Evolutionary conservation across 2,888 invertebrate species (phyloP), one percentile per base, ranked within the genome.

Genomic region (Andrena minutula): DNA sequence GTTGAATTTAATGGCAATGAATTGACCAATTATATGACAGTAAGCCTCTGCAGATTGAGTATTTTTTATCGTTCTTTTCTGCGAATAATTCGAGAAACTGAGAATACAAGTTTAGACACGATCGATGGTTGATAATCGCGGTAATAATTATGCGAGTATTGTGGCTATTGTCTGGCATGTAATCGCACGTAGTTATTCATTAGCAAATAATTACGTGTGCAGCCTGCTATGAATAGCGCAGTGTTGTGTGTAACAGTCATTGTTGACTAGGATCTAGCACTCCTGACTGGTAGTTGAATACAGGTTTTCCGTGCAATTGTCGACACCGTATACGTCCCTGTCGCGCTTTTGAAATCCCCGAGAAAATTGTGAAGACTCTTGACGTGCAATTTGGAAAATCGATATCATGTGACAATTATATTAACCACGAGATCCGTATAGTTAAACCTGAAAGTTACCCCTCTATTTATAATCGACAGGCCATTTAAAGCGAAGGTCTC

Each of bases 291-390:
- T 16, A 7, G 51, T 20, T 23, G 26, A 28, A 26, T 53, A 72
- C 35, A 49, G 30, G 49, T 30, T 71, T 47, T 65, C 66, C 47
- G 47, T 66, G 30, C 41, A 74, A 66, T 47, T 4, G 16, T n/a
- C 58, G 28, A 4, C 8, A 56, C 3, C 0, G 6, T 56, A 26
- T 12, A 26, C 5, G 3, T 8, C 23, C 12, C 3, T 23, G 23
- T 23, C 23, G 23, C 53, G 41, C 41, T 41, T 41, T 41, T 41
- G 41, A 41, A 56, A 56, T 56, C 1, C 23, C 23, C 23, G 23
- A 23, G 23, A 56, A 23, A 56, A 56, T 56, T 23, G 26, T 56
- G 41, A 41, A 41, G 12, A 12, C 16, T 26, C 23, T 23, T 1
- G 4, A 56, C 56, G 23, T 4, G 56, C 23, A 20, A 56, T 12